Evolutionary conservation across 2,888 invertebrate genomes (phyloP), one percentile per base, ranked within the genome.

Genomic region (Epinotia nisella): DNA sequence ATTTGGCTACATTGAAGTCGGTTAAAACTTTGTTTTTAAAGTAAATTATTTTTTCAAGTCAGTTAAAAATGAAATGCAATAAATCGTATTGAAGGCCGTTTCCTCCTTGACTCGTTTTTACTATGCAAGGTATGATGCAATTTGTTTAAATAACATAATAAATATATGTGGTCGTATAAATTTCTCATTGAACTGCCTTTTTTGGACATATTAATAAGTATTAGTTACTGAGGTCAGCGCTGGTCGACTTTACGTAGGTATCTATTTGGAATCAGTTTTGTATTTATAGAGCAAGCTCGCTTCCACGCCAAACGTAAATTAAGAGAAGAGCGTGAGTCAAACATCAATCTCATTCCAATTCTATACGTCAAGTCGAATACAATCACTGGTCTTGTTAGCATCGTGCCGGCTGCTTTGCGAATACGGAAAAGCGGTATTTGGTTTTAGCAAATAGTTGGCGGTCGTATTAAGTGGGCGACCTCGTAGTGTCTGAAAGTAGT

Each of bases 401-500:
- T n/a, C n/a, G n/a, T n/a, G n/a, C n/a, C n/a, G n/a, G n/a, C n/a
- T n/a, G 35, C 39, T 39, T 39, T 17, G 53, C 55, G 66, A 56
- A 75, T 70, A 71, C 73, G 73, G 75, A 69, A 76, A 74, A 73
- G 21, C 24, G 19, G 53, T 69, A 73, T 73, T 74, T 71, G 68
- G 67, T 64, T 72, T 75, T 71, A 72, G 71, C 75, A 75, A 72
- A 75, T 67, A 75, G 39, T 61, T 69, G 73, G 59, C 61, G 71
- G 72, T 69, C 73, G 74, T 75, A 74, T 80, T 58, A 82, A 85
- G 84, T 82, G 82, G 78, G 77, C 79, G 88, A 83, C 87, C 88
- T 88, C 87, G 84, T 75, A 80, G 81, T 82, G 84, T 84, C 80
- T 79, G 85, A 83, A 82, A 85, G 81, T 80, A 69, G 81, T 84